Evolutionary conservation across 2,113 vertebrate species (phyloP).

Genomic region (Myrmecobius fasciatus): DNA sequence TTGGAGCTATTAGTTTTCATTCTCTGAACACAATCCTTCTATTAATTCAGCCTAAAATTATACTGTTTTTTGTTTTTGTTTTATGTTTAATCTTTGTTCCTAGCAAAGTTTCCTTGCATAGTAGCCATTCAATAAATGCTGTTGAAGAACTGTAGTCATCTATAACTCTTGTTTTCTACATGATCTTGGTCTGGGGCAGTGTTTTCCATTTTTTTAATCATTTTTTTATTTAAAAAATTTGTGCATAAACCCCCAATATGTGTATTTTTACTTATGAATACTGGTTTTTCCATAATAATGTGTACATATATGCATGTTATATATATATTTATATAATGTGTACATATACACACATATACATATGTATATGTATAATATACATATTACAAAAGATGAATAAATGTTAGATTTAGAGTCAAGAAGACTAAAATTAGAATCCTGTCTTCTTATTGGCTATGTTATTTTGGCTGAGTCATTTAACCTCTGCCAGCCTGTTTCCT

Average conservation of each 20-base stretch:
- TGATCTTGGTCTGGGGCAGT: neutral
- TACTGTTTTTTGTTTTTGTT: neutral
- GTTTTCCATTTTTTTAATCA: neutral
- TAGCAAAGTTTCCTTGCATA: neutral
- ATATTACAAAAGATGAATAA: neutral
- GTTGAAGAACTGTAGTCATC: neutral
- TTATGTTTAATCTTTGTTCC: neutral
- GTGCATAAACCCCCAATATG: neutral
- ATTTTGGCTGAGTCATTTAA: neutral
- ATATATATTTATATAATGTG: too few species aligned
- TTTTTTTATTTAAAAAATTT: neutral
- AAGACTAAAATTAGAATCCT: neutral
- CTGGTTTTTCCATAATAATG: neutral
- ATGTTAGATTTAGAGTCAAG: neutral
- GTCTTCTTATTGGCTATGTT: neutral
- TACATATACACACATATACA: too few species aligned
- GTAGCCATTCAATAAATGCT: neutral
- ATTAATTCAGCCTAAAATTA: neutral
- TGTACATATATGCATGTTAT: too few species aligned
- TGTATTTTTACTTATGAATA: neutral
- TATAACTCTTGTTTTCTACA: neutral
- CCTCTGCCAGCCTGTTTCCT: neutral
- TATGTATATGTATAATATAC: neutral
- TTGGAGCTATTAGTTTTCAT: neutral
- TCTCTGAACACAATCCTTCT: neutral